Percentiles rank a stretch among this genome's conserved stretches.
Evolutionary conservation across 2,888 invertebrate species (phyloP).

Genomic region (Archaeoteleia sp.): DNA sequence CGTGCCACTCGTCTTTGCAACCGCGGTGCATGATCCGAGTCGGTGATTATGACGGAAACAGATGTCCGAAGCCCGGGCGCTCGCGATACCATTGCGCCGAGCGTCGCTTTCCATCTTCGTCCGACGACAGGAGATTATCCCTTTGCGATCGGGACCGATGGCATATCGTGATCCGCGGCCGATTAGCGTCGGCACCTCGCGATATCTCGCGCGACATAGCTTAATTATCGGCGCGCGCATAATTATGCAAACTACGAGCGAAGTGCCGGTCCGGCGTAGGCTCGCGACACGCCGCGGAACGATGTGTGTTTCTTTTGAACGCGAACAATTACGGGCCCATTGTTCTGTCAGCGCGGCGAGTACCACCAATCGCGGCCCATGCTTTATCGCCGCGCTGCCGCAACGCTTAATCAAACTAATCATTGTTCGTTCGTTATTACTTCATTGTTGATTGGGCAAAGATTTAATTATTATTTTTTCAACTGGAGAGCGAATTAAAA

Average conservation of each 20-base stretch:
- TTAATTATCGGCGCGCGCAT: conserved; percentile 42
- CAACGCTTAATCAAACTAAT: no score
- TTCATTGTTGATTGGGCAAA: no score
- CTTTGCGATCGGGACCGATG: conserved; percentile 38
- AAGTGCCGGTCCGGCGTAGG: conserved; percentile 24
- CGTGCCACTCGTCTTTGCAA: no score
- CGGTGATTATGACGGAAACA: conserved; percentile 66
- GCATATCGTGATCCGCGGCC: conserved; percentile 36
- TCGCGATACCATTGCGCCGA: conserved; percentile 30
- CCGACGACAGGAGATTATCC: conserved; percentile 33
- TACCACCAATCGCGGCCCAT: no score
- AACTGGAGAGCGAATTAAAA: no score
- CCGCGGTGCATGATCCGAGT: conserved; percentile 42
- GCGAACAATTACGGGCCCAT: no score
- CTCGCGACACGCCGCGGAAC: conserved; percentile 41
- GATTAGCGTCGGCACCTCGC: conserved; percentile 46
- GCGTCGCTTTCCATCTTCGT: conserved; percentile 28
- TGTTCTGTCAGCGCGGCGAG: no score
- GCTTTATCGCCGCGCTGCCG: no score
- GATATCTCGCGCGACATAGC: conserved; percentile 44
- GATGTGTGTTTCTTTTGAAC: no score
- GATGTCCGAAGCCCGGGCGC: conserved; percentile 64
- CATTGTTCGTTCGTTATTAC: no score
- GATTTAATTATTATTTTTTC: no score
- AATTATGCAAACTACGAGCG: conserved; percentile 44